A percentile compares a stretch with the other conserved stretches of the same genome.
Conservation (phyloP, 1,140 invertebrate species). For the Caerostris darwini region DNA sequence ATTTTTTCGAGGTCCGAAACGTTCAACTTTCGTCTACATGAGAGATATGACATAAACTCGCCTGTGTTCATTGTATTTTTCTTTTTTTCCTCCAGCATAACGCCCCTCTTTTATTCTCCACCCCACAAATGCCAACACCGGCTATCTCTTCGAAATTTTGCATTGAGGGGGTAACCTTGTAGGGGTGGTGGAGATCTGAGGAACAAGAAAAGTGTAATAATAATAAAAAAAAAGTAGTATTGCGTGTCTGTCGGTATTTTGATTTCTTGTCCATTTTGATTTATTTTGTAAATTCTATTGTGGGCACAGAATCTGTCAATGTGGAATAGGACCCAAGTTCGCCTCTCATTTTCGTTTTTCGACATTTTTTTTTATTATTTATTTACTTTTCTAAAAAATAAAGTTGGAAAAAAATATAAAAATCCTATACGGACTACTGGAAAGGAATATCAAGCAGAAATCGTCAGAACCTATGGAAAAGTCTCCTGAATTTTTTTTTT, state of each 20-base stretch:
- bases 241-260: constrained; percentile 1
- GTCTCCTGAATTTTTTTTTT: not conserved
- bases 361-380: not conserved
- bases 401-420: not conserved
- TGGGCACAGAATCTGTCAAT: constrained; percentile 62
- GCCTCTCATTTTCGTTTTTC: constrained; percentile 51
- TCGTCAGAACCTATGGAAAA: not conserved
- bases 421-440: not conserved
- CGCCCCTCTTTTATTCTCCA: not conserved
- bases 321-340: constrained; percentile 24
- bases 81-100: not conserved
- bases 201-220: not conserved
- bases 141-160: constrained; percentile 41
- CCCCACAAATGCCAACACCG: not conserved
- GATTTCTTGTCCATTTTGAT: constrained; percentile 45
- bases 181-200: constrained; percentile 14
- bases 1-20: constrained; percentile 21
- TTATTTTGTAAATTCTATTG: constrained; percentile 57
- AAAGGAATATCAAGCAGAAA: constrained; percentile 51
- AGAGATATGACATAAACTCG: constrained; percentile 55
- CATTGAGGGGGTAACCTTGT: not conserved
- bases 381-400: not conserved
- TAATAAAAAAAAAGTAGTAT: not conserved
- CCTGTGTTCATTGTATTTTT: not conserved
- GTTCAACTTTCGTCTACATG: constrained; percentile 13